phyloP scores from a whole-genome alignment of 37 sponge, comb jelly and placozoan species.

The Spongia lamella region DNA sequence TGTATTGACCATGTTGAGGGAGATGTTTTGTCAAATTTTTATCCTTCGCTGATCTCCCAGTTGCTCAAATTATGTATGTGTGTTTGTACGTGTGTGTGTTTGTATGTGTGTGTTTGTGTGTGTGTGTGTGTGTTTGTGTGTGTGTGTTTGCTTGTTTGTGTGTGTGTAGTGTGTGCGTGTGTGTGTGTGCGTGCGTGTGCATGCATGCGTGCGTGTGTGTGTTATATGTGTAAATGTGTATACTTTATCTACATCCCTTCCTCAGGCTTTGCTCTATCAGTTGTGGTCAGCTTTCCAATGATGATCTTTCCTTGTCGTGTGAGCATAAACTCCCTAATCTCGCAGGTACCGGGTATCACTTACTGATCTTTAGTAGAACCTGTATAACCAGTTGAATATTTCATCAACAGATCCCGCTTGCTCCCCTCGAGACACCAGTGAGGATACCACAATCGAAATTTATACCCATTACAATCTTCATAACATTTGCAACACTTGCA shows the following conservation, averaged over 20 bases:
- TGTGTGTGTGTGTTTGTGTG: constrained; percentile 18
- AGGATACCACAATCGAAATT: constrained; percentile 60
- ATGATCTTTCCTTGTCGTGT: constrained; percentile 65
- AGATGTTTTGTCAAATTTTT: constrained; percentile 67
- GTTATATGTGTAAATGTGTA: neutral
- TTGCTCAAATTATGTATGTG: constrained; percentile 1
- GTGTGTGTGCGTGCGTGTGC: constrained; percentile 8
- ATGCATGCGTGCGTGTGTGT: too few relatives aligned
- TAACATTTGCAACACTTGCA: constrained; percentile 46
- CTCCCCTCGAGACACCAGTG: constrained; percentile 12
- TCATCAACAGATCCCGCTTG: neutral
- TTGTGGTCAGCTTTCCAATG: constrained; percentile 72
- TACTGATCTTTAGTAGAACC: too few relatives aligned
- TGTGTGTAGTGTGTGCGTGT: constrained; percentile 14
- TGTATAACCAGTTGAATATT: neutral
- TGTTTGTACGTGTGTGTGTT: too few relatives aligned
- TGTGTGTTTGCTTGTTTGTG: neutral
- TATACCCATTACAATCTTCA: constrained; percentile 45
- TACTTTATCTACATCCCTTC: neutral
- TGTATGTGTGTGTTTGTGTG: neutral
- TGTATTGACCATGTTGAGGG: constrained; percentile 39
- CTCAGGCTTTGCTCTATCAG: constrained; percentile 73
- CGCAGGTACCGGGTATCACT: constrained; percentile 5
- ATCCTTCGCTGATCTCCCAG: constrained; percentile 31
- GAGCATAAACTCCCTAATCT: constrained; percentile 71